Percentiles rank a stretch among this genome's conserved stretches.
Evolutionary conservation across 1,140 invertebrate species (phyloP).

Genomic region (Drosophila ambigua): DNA sequence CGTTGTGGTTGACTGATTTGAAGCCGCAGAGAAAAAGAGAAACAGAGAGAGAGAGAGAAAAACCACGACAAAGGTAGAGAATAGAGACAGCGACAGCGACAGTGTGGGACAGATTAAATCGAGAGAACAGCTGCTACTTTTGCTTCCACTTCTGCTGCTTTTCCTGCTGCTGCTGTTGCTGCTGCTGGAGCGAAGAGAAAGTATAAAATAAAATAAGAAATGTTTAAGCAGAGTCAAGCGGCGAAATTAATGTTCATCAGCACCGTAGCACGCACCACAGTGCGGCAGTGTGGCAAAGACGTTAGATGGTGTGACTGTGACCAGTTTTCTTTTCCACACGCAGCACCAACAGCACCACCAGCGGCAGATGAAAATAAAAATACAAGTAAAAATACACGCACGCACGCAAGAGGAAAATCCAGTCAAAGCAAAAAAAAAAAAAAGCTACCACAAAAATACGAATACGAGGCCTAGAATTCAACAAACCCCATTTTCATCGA

Average conservation of each 20-base stretch:
- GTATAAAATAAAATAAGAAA: constrained; percentile 47
- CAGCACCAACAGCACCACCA: constrained; percentile 33
- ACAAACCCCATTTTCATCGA: constrained; percentile 7
- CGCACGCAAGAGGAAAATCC: constrained; percentile 34
- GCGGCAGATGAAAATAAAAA: constrained; percentile 25
- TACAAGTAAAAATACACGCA: constrained; percentile 42
- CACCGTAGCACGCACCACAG: constrained; percentile 41
- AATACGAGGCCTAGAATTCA: constrained; percentile 57
- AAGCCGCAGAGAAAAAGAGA: neutral
- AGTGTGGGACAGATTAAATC: constrained; percentile 13
- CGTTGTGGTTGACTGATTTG: constrained; percentile 26
- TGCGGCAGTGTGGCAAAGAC: too few species aligned
- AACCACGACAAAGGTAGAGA: constrained; percentile 1
- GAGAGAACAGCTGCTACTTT: constrained; percentile 46
- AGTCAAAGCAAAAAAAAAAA: constrained; percentile 47
- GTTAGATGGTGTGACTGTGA: constrained; percentile 25
- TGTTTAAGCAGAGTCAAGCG: constrained; percentile 27
- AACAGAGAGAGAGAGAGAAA: neutral
- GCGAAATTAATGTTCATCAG: constrained; percentile 78
- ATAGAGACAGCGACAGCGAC: constrained; percentile 8
- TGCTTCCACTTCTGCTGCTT: constrained; percentile 10
- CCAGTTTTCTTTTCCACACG: constrained; percentile 68
- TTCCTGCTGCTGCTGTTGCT: constrained; percentile 18
- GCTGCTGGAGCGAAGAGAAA: constrained; percentile 52
- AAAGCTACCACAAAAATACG: constrained; percentile 40